phyloP scores from a whole-genome alignment of 2,888 invertebrate species.

The Leucophora obtusa region DNA sequence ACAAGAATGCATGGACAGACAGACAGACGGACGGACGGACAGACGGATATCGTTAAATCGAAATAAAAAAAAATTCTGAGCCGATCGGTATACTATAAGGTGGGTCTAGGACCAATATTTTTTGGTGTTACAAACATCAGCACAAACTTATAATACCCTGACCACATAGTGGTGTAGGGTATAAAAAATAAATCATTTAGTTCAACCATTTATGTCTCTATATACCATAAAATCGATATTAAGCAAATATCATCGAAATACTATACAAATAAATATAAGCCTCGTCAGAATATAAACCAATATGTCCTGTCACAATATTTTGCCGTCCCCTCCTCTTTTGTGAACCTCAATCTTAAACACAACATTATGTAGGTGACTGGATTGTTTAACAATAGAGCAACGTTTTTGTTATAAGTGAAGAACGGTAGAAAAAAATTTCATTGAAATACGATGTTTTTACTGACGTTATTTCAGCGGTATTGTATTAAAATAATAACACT shows the following conservation, averaged over 20 bases:
- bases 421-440: not conserved
- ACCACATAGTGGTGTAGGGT: too few relatives aligned
- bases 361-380: not conserved
- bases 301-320: not conserved
- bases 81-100: too few relatives aligned
- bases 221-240: conserved; percentile 2
- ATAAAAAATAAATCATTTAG: not conserved
- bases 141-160: too few relatives aligned
- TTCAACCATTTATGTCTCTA: not conserved
- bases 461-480: not conserved
- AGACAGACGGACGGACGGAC: too few relatives aligned
- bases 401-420: not conserved
- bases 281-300: not conserved
- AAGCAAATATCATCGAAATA: not conserved
- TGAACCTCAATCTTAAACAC: not conserved
- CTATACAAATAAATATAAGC: not conserved
- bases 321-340: not conserved
- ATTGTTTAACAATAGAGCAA: not conserved
- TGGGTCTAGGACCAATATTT: too few relatives aligned
- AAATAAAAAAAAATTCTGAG: too few relatives aligned
- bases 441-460: not conserved
- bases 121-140: too few relatives aligned
- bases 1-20: too few relatives aligned
- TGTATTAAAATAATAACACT: too few relatives aligned
- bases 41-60: too few relatives aligned